Percentiles rank a stretch among this genome's conserved stretches.
Conservation (phyloP, 2,797 vertebrate species). For the Xenops minutus region DNA sequence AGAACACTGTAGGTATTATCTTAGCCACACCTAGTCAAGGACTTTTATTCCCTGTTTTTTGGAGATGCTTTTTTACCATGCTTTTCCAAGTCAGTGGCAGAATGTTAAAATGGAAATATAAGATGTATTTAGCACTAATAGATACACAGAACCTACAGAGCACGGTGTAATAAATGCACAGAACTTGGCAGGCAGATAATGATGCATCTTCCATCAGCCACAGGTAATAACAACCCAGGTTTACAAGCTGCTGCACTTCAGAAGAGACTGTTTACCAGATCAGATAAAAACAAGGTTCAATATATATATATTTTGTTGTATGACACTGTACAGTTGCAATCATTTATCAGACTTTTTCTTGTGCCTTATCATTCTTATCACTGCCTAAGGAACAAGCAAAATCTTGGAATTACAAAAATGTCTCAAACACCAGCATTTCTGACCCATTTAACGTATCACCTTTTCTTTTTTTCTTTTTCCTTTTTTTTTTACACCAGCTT, state of each 20-base stretch:
- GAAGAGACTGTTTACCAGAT: not conserved
- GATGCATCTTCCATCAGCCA: not conserved
- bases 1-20: conserved; percentile 3
- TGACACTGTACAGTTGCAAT: not conserved
- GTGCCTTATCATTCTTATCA: not conserved
- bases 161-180: not conserved
- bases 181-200: not conserved
- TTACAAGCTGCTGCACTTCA: not conserved
- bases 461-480: not conserved
- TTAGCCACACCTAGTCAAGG: not conserved
- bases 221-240: not conserved
- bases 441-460: not conserved
- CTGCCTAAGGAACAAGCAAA: not conserved
- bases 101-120: not conserved
- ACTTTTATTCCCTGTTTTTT: not conserved
- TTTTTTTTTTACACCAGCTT: not conserved
- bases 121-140: not conserved
- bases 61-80: not conserved
- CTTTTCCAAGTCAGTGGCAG: not conserved
- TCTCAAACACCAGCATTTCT: not conserved
- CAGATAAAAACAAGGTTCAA: conserved; percentile 3
- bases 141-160: not conserved
- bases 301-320: not conserved
- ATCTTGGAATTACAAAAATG: not conserved
- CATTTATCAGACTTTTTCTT: not conserved